Evolutionary conservation across 2,888 invertebrate genomes (phyloP).

Genomic region (Sesamia inferens): DNA sequence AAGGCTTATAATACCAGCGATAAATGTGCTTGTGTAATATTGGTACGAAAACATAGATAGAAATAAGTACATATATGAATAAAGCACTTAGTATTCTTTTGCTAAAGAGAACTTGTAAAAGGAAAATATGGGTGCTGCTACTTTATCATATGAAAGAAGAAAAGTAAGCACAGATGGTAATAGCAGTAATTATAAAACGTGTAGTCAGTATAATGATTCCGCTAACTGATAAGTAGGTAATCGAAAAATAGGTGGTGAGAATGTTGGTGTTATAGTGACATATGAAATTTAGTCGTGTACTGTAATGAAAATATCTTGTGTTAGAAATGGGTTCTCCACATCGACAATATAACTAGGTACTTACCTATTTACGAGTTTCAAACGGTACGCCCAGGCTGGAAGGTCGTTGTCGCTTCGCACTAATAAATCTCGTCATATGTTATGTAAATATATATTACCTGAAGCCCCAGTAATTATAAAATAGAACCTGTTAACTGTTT

Average conservation of each 20-base stretch:
- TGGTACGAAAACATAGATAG: neutral
- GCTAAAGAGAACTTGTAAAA: constrained; percentile 16
- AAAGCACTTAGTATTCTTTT: constrained; percentile 13
- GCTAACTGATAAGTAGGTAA: constrained; percentile 16
- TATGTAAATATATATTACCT: constrained; percentile 60
- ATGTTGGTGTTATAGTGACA: neutral
- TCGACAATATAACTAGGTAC: constrained; percentile 18
- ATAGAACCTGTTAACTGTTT: constrained; percentile 52
- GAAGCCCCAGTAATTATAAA: constrained; percentile 59
- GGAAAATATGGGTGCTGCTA: constrained; percentile 8
- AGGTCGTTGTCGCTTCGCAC: constrained; percentile 34
- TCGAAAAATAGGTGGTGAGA: neutral
- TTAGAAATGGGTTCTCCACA: constrained; percentile 32
- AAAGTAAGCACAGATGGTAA: neutral
- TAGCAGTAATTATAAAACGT: neutral
- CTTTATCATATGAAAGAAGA: neutral
- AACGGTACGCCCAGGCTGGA: constrained; percentile 26
- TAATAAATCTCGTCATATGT: constrained; percentile 58
- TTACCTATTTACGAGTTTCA: constrained; percentile 27
- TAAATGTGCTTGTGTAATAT: constrained; percentile 21
- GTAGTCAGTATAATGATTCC: constrained; percentile 3
- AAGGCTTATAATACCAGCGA: constrained; percentile 33
- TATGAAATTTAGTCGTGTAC: constrained; percentile 4
- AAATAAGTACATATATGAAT: neutral
- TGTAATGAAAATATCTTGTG: constrained; percentile 37